phyloP scores from a whole-genome alignment of 37 sponge, comb jelly and placozoan genomes.

The Ianthella basta region DNA sequence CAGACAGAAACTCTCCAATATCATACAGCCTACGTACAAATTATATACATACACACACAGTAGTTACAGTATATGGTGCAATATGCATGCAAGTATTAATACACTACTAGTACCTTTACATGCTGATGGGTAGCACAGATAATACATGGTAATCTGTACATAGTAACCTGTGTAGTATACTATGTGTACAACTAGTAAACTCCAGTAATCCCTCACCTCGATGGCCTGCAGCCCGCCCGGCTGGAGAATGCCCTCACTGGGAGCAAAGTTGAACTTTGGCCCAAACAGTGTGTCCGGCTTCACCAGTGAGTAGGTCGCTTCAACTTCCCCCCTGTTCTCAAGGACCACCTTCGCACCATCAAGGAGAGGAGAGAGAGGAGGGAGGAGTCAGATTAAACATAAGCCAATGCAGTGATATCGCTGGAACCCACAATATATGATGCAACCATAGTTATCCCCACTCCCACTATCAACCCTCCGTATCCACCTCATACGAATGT shows the following conservation, averaged over 20 bases:
- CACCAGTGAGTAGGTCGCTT: conserved; percentile 64
- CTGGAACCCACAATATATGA: not conserved
- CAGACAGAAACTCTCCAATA: conserved; percentile 7
- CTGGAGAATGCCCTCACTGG: conserved; percentile 74
- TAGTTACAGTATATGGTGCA: not conserved
- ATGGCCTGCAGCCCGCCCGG: conserved; percentile 92
- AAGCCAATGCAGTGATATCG: not conserved
- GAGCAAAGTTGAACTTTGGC: conserved; percentile 87
- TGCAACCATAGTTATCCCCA: not conserved
- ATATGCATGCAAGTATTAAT: not conserved
- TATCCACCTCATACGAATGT: conserved; percentile 90
- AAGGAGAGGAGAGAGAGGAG: not conserved
- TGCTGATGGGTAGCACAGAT: not conserved
- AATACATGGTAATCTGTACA: not conserved
- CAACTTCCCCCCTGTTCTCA: conserved; percentile 92
- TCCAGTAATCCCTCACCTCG: conserved; percentile 53
- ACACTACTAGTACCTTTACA: not conserved
- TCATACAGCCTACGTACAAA: not conserved
- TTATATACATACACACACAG: not conserved
- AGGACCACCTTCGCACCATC: conserved; percentile 66
- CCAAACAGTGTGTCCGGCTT: conserved; percentile 77
- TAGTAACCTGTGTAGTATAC: no score
- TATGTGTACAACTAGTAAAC: no score
- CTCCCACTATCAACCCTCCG: no score
- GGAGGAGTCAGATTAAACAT: not conserved